Evolutionary conservation across 2,797 vertebrate genomes (phyloP), one percentile per base, ranked within the genome.

Genomic region (Epinephelus coioides): DNA sequence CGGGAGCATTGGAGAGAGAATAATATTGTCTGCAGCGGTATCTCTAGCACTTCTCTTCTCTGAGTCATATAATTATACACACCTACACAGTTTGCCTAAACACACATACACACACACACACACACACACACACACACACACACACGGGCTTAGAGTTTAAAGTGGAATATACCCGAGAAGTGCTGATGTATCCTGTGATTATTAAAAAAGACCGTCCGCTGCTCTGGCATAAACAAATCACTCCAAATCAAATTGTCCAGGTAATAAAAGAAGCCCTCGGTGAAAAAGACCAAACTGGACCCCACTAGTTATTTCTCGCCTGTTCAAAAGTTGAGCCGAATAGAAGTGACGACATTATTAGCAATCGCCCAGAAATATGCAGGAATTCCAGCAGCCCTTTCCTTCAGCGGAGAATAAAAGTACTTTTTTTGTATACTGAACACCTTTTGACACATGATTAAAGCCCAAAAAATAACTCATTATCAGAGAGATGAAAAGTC

Each of bases 41-140:
- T 89, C 87, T 90, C 78, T 27, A 82, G 83, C 84, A 83, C 86
- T 92, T 81, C 79, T 90, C 76, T 71, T 76, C 83, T 76, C 84
- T 78, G 86, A 90, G 79, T 92, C 91, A 89, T 87, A 82, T 89
- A 91, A 93, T 94, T 93, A 92, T 82, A 90, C 79, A 91, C 89
- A 88, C 91, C 91, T 87, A 88, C 87, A 81, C 84, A 79, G 84
- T 88, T 89, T 86, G 77, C 79, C 69, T 84, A 86, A 85, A 91
- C 73, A 76, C 79, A 64, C 51, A 62, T 30, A 59, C 38, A 57
- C 43, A 49, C 65, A 71, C 46, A 54, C 44, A 56, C 61, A 51
- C 76, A 65, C 15, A 59, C 62, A 1, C 27, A 90, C 73, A 76
- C 79, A 64, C 51, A 62, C 38, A 57, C 50, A 56, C 61, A 51